Percentiles rank a stretch among this genome's conserved stretches.
Evolutionary conservation across 2,888 invertebrate genomes (phyloP).

Genomic region (Ophioninae sp.): DNA sequence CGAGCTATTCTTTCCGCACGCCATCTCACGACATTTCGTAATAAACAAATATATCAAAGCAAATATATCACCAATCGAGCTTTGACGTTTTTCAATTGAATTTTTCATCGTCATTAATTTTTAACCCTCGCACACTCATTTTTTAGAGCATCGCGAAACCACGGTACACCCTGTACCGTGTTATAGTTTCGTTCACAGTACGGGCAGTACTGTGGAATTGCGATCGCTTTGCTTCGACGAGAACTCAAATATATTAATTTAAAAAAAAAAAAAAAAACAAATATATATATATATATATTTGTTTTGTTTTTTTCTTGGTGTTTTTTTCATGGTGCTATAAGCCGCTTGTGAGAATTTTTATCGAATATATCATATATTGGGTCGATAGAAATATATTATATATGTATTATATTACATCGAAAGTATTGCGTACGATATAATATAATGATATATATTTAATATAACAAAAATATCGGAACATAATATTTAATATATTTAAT

Average conservation of each 20-base stretch:
- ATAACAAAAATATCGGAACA: no score
- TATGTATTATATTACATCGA: no score
- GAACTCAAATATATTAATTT: not conserved
- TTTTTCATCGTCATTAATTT: not conserved
- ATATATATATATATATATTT: no score
- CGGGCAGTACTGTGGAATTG: not conserved
- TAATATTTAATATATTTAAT: no score
- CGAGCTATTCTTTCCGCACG: not conserved
- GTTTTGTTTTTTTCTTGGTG: no score
- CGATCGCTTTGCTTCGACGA: conserved; percentile 1
- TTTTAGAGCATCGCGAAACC: not conserved
- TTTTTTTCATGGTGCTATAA: not conserved
- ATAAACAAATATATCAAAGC: not conserved
- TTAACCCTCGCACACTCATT: not conserved
- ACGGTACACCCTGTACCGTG: not conserved
- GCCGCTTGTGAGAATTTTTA: not conserved
- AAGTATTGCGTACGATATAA: no score
- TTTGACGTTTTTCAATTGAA: not conserved
- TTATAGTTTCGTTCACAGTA: not conserved
- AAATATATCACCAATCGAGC: not conserved
- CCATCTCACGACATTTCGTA: not conserved
- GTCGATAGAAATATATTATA: not conserved
- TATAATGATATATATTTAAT: no score
- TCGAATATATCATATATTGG: not conserved
- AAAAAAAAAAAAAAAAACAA: no score